Conservation (phyloP, 2,113 vertebrate species). For the Engystomops pustulosus region DNA sequence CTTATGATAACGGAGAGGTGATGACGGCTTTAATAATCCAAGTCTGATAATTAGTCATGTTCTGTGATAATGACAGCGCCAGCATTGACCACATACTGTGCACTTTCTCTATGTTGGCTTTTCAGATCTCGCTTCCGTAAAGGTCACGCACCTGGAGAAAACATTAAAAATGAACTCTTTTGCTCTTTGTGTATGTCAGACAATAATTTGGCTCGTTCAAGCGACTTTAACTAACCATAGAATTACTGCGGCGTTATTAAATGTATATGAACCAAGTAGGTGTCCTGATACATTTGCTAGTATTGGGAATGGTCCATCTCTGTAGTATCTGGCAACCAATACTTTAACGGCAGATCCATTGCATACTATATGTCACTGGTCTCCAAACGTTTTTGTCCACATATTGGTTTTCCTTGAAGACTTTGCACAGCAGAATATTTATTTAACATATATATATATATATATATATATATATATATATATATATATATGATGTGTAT, state of each 20-base stretch:
- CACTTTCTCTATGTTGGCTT: background rate
- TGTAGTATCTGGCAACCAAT: too few species aligned
- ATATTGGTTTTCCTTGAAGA: too few species aligned
- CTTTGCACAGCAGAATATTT: too few species aligned
- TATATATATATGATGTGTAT: too few species aligned
- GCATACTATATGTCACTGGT: too few species aligned
- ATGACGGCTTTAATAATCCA: background rate
- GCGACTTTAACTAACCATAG: too few species aligned
- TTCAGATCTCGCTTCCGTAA: background rate
- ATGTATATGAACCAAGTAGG: background rate
- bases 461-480: too few species aligned
- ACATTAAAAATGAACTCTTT: background rate
- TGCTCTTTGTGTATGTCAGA: background rate
- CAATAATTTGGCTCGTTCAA: background rate
- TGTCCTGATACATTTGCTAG: background rate
- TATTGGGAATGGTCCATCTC: too few species aligned
- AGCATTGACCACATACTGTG: background rate
- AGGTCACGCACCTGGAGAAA: background rate
- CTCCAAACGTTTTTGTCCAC: too few species aligned
- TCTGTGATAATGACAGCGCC: conserved; percentile 11
- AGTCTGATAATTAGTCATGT: conserved; percentile 23
- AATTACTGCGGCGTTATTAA: background rate
- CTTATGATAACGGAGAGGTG: background rate
- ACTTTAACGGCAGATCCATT: too few species aligned
- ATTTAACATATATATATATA: too few species aligned